A percentile compares a stretch with the other conserved stretches of the same genome.
Evolutionary conservation across 2,888 invertebrate species (phyloP).

Genomic region (Melanostoma mellinum): DNA sequence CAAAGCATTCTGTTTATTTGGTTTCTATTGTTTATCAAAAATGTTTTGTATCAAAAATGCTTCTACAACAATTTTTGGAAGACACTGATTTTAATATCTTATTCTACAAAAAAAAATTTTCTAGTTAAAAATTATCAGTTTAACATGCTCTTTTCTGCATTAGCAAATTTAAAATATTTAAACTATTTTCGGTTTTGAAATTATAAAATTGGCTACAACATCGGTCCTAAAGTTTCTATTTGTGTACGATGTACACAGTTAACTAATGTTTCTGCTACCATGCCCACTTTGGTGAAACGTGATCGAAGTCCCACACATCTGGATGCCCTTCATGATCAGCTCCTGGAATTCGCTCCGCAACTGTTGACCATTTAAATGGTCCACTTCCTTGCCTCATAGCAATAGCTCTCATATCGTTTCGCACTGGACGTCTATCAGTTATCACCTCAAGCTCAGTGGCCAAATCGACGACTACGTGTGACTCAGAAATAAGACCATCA

Average conservation of each 20-base stretch:
- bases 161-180: conserved; percentile 38
- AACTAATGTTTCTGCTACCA: conserved; percentile 76
- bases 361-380: conserved; percentile 81
- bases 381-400: conserved; percentile 77
- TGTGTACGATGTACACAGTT: conserved; percentile 20
- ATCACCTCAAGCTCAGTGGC: conserved; percentile 80
- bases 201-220: conserved; percentile 32
- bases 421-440: conserved; percentile 79
- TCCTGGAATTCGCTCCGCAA: conserved; percentile 75
- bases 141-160: too few relatives aligned
- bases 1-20: conserved; percentile 56
- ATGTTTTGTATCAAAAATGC: conserved; percentile 55
- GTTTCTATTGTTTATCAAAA: conserved; percentile 38
- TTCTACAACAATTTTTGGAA: conserved; percentile 45
- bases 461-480: conserved; percentile 77
- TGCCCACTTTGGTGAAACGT: conserved; percentile 81
- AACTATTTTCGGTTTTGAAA: conserved; percentile 18
- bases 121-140: conserved; percentile 32
- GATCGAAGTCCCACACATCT: conserved; percentile 81
- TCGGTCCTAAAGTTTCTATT: conserved; percentile 39
- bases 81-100: conserved; percentile 42
- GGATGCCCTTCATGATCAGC: conserved; percentile 81
- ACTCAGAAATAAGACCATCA: conserved; percentile 76
- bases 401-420: conserved; percentile 80
- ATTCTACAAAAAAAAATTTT: conserved; percentile 46